phyloP scores from a whole-genome alignment of 2,888 invertebrate genomes.

The Parnassius orleans region DNA sequence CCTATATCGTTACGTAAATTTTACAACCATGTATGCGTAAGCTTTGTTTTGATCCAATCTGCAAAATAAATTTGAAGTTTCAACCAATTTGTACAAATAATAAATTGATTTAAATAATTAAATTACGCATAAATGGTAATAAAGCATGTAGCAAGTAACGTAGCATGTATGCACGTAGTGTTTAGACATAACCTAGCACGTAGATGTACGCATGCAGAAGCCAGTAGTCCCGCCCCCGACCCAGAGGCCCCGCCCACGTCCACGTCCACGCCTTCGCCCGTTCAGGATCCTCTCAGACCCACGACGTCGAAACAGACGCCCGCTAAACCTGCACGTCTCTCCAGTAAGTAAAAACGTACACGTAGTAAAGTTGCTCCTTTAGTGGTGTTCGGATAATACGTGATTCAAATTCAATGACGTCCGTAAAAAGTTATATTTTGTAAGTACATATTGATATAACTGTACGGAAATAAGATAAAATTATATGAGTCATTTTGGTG shows the following conservation, averaged over 20 bases:
- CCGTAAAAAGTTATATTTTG: too few species aligned
- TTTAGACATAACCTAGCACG: constrained; percentile 70
- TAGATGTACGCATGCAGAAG: constrained; percentile 75
- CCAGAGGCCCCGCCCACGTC: constrained; percentile 37
- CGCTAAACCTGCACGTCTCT: constrained; percentile 70
- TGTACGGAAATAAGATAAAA: too few species aligned
- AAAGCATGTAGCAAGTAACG: constrained; percentile 41
- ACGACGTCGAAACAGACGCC: constrained; percentile 67
- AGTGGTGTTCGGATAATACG: constrained; percentile 33
- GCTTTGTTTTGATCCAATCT: constrained; percentile 13
- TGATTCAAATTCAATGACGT: constrained; percentile 31
- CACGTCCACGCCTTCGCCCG: constrained; percentile 34
- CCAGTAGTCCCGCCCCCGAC: constrained; percentile 45
- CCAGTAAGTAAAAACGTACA: constrained; percentile 64
- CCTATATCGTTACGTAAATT: constrained; percentile 33
- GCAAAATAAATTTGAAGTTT: too few species aligned
- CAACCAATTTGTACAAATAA: too few species aligned
- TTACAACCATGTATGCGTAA: constrained; percentile 34
- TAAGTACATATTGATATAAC: too few species aligned
- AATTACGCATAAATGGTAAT: constrained; percentile 36
- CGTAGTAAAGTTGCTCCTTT: constrained; percentile 27
- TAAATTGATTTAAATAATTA: constrained; percentile 1
- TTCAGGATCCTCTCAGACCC: constrained; percentile 42
- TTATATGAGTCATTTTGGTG: too few species aligned
- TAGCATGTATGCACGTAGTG: constrained; percentile 58